A percentile compares a stretch with the other conserved stretches of the same genome.
Evolutionary conservation across 2,797 vertebrate species (phyloP).

Genomic region (Tympanoctomys barrerae): DNA sequence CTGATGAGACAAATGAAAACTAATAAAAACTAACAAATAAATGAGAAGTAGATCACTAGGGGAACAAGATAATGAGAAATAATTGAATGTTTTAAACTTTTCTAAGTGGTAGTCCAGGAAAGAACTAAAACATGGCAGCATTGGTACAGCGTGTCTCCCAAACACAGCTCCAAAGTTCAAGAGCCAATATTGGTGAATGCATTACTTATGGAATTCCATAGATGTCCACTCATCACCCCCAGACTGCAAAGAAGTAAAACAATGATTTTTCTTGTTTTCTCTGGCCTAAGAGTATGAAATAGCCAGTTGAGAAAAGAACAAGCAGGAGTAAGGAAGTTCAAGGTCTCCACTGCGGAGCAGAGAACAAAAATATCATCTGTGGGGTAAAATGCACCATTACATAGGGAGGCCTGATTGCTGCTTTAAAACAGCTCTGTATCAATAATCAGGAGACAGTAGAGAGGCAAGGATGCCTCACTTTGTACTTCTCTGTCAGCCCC

Average conservation of each 20-base stretch:
- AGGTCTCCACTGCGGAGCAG: too few relatives aligned
- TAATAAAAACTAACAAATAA: slow-evolving; percentile 2
- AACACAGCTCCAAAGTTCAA: background rate
- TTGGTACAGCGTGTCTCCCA: background rate
- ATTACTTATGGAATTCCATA: background rate
- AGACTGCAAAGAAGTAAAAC: background rate
- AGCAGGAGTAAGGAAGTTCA: background rate
- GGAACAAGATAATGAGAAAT: slow-evolving; percentile 7
- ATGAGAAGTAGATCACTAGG: slow-evolving; percentile 1
- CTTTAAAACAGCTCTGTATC: background rate
- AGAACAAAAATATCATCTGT: background rate
- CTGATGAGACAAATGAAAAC: background rate
- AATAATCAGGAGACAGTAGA: background rate
- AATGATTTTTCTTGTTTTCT: background rate
- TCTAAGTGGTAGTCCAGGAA: background rate
- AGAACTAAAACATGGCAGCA: background rate
- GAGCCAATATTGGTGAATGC: background rate
- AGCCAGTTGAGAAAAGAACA: background rate
- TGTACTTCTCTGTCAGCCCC: background rate
- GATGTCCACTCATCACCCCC: background rate
- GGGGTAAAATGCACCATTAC: background rate
- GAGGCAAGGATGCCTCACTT: background rate
- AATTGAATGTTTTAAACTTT: slow-evolving; percentile 11
- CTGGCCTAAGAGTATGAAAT: background rate
- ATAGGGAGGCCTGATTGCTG: background rate